These are phyloP conservation scores for Monodelphis domestica DNA, from an alignment of 2,797 vertebrate species.

Conservation along the genomic window DNA sequence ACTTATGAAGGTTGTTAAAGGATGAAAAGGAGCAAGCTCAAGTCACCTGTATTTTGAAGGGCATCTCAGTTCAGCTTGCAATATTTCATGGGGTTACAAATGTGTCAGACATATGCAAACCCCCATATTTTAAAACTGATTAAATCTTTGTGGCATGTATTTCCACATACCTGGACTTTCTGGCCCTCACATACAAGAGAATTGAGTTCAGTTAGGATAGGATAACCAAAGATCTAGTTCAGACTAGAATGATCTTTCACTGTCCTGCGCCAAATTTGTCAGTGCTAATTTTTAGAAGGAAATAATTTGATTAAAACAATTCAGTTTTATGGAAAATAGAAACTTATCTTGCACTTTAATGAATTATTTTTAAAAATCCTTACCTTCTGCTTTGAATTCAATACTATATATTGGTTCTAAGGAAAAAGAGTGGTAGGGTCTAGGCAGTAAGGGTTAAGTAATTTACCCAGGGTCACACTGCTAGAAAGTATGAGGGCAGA, in stretches of 20 bases:
- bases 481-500: no score
- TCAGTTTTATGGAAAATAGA: constrained; percentile 40
- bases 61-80: rapidly evolving
- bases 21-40: constrained; percentile 1
- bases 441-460: no score
- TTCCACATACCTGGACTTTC: constrained; percentile 4
- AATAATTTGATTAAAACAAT: constrained; percentile 44
- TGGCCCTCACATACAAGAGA: neutral
- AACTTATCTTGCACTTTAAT: constrained; percentile 28
- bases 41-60: constrained; percentile 28
- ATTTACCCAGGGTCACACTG: no score
- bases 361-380: no score
- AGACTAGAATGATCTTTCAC: neutral
- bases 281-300: neutral
- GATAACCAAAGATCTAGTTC: constrained; percentile 33
- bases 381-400: no score
- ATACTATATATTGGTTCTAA: no score
- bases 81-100: neutral
- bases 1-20: neutral
- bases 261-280: neutral
- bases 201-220: constrained; percentile 15
- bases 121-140: neutral
- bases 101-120: neutral
- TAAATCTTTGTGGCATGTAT: neutral
- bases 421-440: no score